Base-by-base conservation (phyloP, 2,888 invertebrate species). In the Gastracanthus pulcherrimus region DNA sequence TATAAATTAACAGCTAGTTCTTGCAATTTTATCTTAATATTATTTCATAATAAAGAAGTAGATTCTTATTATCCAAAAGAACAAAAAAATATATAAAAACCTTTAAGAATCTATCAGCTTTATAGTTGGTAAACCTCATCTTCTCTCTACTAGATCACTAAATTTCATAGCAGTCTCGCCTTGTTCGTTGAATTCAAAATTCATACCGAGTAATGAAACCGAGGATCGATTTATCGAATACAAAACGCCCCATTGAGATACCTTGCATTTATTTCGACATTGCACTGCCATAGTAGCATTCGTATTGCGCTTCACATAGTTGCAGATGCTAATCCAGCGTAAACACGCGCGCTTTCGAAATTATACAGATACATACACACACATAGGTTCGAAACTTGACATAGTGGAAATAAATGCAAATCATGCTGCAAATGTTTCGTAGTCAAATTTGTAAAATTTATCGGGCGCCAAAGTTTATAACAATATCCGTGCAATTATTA, bases 331-430 rank as follows among this genome's bases (percentile, higher is more conserved):
- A 66, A 79, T 66, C 66, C 78, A 3, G 45, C 72, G 66, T 58
- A 60, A 72, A 79, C 64, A 71, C 29, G 41, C 26, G 23, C 38
- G 34, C 72, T 16, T 23, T 7, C 64, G 29, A 31, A 78, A 71
- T 71, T 71, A 78, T 71, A 31, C 64, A 31, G 34, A 11, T 38
- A 51, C 38, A 66, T 55, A 69, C 16, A 19, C n/a, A 16, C n/a
- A n/a, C n/a, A n/a, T n/a, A n/a, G n/a, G n/a, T n/a, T n/a, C 6
- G 45, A 45, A 45, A 48, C 41, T 64, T 64, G 71, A 64, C 71
- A 5, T 23, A 51, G 5, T 31, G 64, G 31, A 64, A 78, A 71
- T 78, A 71, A 38, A 78, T 78, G 78, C 64, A 71, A 78, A 78
- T 72, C 23, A n/a, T n/a, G 76, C 31, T 5, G 11, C 6, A 34